Percentiles rank a stretch among this genome's conserved stretches.
phyloP scores from a whole-genome alignment of 1,140 invertebrate genomes.

The Brachionus plicatilis region DNA sequence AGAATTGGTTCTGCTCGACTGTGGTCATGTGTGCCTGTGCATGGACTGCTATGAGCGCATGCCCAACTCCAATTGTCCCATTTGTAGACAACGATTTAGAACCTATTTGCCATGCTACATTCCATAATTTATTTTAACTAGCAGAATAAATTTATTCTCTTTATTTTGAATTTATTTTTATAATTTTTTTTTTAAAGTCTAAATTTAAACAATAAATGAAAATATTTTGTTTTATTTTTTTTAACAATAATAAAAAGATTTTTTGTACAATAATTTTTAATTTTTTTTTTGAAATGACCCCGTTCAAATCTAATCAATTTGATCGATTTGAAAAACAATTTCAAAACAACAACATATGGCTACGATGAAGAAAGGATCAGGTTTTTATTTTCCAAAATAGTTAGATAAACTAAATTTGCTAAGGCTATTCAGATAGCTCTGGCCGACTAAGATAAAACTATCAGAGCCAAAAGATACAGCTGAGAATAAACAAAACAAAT shows the following conservation, averaged over 20 bases:
- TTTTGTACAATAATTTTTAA: neutral
- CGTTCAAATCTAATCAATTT: neutral
- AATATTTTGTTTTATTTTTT: neutral
- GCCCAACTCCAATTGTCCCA: constrained; percentile 28
- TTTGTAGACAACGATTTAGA: constrained; percentile 38
- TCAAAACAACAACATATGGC: neutral
- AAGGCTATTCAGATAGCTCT: neutral
- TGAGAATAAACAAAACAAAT: neutral
- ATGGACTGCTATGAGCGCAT: constrained; percentile 36
- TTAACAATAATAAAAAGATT: neutral
- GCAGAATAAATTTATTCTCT: neutral
- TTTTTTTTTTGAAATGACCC: neutral
- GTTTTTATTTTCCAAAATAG: neutral
- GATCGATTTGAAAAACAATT: neutral
- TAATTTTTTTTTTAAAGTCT: neutral
- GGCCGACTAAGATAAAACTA: neutral
- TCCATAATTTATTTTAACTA: constrained; percentile 9
- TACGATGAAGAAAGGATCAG: neutral
- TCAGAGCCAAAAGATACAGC: neutral
- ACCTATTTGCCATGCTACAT: constrained; percentile 30
- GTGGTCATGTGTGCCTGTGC: constrained; percentile 38
- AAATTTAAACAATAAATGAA: neutral
- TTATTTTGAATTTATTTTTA: neutral
- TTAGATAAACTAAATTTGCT: neutral
- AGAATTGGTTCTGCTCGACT: constrained; percentile 23